A percentile compares a stretch with the other conserved stretches of the same genome.
Evolutionary conservation across 2,797 vertebrate species (phyloP).

Genomic region (Eulemur mongoz): DNA sequence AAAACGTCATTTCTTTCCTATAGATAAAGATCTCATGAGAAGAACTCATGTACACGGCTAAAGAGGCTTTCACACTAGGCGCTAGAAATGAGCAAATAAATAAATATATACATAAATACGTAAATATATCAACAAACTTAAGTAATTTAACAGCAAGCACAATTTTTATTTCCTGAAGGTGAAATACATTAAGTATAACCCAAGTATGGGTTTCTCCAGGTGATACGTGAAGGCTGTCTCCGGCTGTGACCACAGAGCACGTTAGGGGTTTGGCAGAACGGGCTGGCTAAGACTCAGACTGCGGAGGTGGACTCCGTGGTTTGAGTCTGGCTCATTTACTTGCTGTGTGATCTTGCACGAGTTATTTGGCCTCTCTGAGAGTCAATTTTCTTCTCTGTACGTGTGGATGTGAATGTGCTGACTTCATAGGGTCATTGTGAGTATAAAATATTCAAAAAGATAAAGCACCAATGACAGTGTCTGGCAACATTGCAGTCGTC

Average conservation of each 20-base stretch:
- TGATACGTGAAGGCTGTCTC: accelerated
- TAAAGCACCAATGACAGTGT: neutral
- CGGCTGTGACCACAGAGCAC: neutral
- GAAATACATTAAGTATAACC: too few species aligned
- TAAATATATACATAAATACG: neutral
- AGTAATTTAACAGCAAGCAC: neutral
- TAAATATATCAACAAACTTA: neutral
- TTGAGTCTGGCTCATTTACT: neutral
- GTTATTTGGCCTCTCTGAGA: neutral
- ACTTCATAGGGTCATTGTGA: neutral
- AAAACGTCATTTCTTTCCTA: neutral
- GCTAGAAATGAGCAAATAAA: neutral
- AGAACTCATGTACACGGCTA: neutral
- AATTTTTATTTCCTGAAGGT: neutral
- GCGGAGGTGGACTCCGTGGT: too few species aligned
- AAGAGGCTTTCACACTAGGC: neutral
- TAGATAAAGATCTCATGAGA: neutral
- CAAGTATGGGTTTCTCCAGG: neutral
- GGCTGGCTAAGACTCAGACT: neutral
- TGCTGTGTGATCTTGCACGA: accelerated
- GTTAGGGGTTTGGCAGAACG: accelerated
- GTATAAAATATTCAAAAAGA: neutral
- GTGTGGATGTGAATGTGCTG: accelerated
- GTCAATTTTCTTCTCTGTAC: neutral
- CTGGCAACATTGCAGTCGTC: accelerated